Conservation (phyloP, 2,113 vertebrate genomes). For the Entosphenus tridentatus region DNA sequence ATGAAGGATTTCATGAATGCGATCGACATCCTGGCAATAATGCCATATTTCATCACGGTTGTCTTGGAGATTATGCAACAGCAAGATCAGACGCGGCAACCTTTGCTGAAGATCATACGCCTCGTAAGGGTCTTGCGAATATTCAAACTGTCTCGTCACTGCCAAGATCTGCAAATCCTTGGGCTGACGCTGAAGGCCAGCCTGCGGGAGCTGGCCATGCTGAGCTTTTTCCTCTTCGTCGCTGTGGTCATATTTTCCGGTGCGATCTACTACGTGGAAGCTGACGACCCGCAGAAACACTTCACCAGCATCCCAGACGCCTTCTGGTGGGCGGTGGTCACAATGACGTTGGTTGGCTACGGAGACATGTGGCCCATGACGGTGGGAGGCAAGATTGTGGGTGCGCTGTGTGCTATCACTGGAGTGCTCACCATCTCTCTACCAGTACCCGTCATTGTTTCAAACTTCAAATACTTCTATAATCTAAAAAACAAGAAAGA, state of each 20-base stretch:
- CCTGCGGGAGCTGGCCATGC: not conserved
- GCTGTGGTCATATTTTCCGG: not conserved
- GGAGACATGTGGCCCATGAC: not conserved
- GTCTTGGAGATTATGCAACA: not conserved
- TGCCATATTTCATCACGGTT: not conserved
- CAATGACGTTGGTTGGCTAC: not conserved
- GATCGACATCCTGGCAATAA: slow-evolving; percentile 3
- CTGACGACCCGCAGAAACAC: not conserved
- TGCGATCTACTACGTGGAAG: not conserved
- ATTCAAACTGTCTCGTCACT: slow-evolving; percentile 1
- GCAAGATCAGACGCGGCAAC: not conserved
- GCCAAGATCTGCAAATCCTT: not conserved
- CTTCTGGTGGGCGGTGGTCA: slow-evolving; percentile 2
- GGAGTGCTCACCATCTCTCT: not conserved
- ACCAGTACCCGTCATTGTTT: not conserved
- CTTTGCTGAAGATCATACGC: not conserved
- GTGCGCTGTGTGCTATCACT: not conserved
- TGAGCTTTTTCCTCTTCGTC: slow-evolving; percentile 3
- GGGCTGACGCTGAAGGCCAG: slow-evolving; percentile 3
- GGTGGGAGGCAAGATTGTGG: not conserved
- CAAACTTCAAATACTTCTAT: not conserved
- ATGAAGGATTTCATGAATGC: slow-evolving; percentile 2
- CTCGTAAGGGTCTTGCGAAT: slow-evolving; percentile 2
- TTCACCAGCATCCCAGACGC: not conserved
- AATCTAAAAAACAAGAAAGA: not conserved